A percentile compares a stretch with the other conserved stretches of the same genome.
Evolutionary conservation across 2,113 vertebrate species (phyloP).

Genomic region (Alces alces): DNA sequence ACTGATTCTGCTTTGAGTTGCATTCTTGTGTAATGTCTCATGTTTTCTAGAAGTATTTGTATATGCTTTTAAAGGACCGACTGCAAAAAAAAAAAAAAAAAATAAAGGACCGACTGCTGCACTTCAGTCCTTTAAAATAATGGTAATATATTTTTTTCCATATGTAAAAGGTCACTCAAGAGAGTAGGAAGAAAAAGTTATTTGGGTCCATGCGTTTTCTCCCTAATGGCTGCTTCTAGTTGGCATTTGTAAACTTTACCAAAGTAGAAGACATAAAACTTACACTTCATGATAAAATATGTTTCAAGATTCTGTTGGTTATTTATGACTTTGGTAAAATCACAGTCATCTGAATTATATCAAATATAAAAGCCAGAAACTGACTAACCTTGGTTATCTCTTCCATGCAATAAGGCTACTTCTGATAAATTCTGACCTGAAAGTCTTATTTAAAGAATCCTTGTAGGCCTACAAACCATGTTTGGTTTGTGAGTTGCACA

Average conservation of each 20-base stretch:
- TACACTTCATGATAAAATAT: slow-evolving; percentile 11
- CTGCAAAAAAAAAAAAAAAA: too few relatives aligned
- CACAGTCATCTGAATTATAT: slow-evolving; percentile 38
- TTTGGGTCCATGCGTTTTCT: not conserved
- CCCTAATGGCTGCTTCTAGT: not conserved
- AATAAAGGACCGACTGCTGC: not conserved
- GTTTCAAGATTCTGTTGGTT: not conserved
- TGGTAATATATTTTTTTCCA: not conserved
- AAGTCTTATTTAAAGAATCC: not conserved
- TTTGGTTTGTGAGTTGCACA: not conserved
- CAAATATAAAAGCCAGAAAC: slow-evolving; percentile 40
- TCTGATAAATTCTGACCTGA: slow-evolving; percentile 24
- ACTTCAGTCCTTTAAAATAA: slow-evolving; percentile 13
- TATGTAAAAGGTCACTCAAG: slow-evolving; percentile 28
- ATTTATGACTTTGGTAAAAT: slow-evolving; percentile 57
- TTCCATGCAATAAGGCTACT: slow-evolving; percentile 4
- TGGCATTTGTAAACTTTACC: slow-evolving; percentile 10
- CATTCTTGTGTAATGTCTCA: not conserved
- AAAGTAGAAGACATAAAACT: not conserved
- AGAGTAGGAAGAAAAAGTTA: not conserved
- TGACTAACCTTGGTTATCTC: slow-evolving; percentile 37
- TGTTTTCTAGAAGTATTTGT: not conserved
- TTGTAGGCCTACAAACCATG: not conserved
- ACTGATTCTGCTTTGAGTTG: not conserved
- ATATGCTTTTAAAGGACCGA: not conserved